phyloP scores from a whole-genome alignment of 1,140 invertebrate genomes.

The Bombus confusus region DNA sequence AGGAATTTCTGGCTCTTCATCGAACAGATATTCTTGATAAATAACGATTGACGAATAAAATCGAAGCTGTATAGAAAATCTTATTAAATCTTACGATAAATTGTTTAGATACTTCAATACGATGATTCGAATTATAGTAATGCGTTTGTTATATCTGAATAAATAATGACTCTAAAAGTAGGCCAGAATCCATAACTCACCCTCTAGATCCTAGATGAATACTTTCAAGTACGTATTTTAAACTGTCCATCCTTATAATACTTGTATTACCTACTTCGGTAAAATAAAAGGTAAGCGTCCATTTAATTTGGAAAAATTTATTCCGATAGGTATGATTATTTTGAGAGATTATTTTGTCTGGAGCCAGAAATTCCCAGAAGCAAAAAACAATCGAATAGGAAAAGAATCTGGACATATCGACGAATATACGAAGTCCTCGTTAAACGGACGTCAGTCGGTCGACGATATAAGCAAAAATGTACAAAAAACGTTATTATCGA shows the following conservation, averaged over 20 bases:
- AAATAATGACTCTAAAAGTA: not conserved
- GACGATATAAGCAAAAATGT: conserved; percentile 70
- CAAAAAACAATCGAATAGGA: not conserved
- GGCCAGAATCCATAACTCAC: not conserved
- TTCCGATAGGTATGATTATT: not conserved
- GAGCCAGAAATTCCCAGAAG: conserved; percentile 2
- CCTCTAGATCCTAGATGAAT: not conserved
- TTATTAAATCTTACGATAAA: not conserved
- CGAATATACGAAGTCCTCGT: conserved; percentile 26
- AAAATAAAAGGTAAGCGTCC: not conserved
- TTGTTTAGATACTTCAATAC: not conserved
- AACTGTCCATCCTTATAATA: not conserved
- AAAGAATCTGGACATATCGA: conserved; percentile 23
- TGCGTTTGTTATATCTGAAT: too few relatives aligned
- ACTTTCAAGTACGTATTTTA: not conserved
- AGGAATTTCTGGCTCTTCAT: not conserved
- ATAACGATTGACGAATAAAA: not conserved
- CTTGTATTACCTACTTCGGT: not conserved
- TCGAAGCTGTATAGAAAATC: not conserved
- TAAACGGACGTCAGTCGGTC: conserved; percentile 51
- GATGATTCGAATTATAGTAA: too few relatives aligned
- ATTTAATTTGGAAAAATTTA: not conserved
- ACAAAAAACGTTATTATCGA: conserved; percentile 66
- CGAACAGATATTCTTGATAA: not conserved
- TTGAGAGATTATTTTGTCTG: too few relatives aligned